Percentiles rank a stretch among this genome's conserved stretches.
Conservation (phyloP, 2,797 vertebrate genomes). For the Sternotherus odoratus region DNA sequence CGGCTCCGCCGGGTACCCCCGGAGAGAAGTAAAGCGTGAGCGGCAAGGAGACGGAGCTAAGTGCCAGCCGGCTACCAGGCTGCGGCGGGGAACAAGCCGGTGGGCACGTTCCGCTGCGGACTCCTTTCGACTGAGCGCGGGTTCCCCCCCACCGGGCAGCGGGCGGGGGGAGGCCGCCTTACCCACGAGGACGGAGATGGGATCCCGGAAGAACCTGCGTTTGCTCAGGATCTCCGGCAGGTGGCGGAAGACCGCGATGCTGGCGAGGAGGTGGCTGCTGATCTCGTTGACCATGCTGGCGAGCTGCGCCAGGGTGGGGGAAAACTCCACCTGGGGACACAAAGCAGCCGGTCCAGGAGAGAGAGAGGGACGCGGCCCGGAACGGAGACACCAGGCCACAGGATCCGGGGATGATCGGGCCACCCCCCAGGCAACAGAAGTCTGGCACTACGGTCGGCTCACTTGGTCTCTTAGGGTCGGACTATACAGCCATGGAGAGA, state of each 20-base stretch:
- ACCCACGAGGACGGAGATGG: slow-evolving; percentile 86
- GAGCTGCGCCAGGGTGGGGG: slow-evolving; percentile 84
- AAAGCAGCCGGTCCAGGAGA: not conserved
- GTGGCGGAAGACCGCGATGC: slow-evolving; percentile 85
- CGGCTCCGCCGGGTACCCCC: not conserved
- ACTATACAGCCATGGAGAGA: too few relatives aligned
- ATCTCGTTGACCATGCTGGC: slow-evolving; percentile 84
- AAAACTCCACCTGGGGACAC: slow-evolving; percentile 87
- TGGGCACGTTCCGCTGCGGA: too few relatives aligned
- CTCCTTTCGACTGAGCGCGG: not conserved
- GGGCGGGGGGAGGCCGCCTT: not conserved
- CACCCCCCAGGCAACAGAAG: too few relatives aligned
- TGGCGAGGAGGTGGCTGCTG: slow-evolving; percentile 82
- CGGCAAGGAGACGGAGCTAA: not conserved
- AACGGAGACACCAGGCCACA: too few relatives aligned
- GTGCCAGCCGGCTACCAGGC: not conserved
- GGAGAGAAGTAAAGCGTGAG: not conserved
- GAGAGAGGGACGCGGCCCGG: not conserved
- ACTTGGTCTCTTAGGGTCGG: too few relatives aligned
- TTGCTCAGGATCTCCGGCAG: slow-evolving; percentile 85
- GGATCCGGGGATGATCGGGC: too few relatives aligned
- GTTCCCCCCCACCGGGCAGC: not conserved
- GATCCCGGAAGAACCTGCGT: slow-evolving; percentile 73
- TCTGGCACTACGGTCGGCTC: too few relatives aligned
- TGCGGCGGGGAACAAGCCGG: not conserved